Evolutionary conservation across 1,140 invertebrate genomes (phyloP), one percentile per base, ranked within the genome.

Genomic region (Drosophila parvula): DNA sequence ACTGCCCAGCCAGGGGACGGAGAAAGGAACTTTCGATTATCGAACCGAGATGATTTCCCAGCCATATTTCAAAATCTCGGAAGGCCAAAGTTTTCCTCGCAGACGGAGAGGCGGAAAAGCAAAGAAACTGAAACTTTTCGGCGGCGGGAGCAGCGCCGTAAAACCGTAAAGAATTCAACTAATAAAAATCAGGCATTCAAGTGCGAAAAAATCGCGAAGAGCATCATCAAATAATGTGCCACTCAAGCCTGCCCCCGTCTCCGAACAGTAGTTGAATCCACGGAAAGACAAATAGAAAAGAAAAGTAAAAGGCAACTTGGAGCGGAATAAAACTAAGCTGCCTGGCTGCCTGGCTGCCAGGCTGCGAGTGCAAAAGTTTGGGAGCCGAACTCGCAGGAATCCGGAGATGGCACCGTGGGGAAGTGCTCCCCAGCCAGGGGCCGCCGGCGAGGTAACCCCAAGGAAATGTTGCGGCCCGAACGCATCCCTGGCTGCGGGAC

Each of bases 131-230:
- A 79, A 86, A 88, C 77, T 89, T 88, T 86, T 43, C 65, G 41
- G 44, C 45, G 73, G 81, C 65, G 38, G 68, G 56, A 53, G 51
- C 63, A 62, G 44, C 43, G 62, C 65, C 32, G 67, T 11, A 43
- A 74, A 88, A 88, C 74, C 81, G 84, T 79, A 89, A 89, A 90
- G 86, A 91, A 91, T 91, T 90, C 90, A 90, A 86, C 90, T 91
- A 91, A 91, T 91, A 91, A 91, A 91, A 91, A 91, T 91, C 88
- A 91, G 76, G 80, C 90, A 91, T 88, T 91, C 90, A 91, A 91
- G 90, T 91, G 90, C 90, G 90, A 91, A 91, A 91, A 91, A 91
- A 91, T 91, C 90, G 82, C 85, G 90, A 90, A 89, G 89, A 90
- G 85, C 85, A 85, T 90, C 85, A 90, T 90, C 85, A 90, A 90